Base-by-base conservation (phyloP, 2,113 vertebrate species). In the Myotis lucifugus region DNA sequence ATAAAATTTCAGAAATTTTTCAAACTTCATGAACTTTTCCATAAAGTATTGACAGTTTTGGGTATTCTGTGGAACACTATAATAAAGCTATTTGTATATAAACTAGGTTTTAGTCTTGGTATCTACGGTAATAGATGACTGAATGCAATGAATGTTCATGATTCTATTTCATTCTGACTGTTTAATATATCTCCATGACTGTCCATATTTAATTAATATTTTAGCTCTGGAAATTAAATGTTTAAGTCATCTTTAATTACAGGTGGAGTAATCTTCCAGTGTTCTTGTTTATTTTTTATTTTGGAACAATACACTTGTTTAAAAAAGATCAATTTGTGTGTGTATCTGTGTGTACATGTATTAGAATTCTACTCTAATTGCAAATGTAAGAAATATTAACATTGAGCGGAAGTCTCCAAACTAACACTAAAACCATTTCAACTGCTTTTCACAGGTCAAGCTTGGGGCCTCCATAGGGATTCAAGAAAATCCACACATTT, bases 401-500 rank as follows among this genome's bases (percentile, higher is more conserved):
- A 34, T 3, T 84, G 46, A 74, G 12, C 8, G 54, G 32, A 79
- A 94, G 19, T 86, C 6, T 94, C 42, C 91, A 73, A 93, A 82
- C 17, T 83, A 84, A 89, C 40, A 74, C 4, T 56, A 85, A 93
- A 74, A 74, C n/a, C 14, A 66, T 2, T 87, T 94, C 6, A 17
- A 84, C 11, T 59, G 46, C 13, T 52, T 56, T 73, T 59, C 90
- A 46, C 37, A 77, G 66, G 42, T 79, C 72, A 90, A 0, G 2
- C 15, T 74, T 37, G 42, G 23, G n/a, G 23, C 8, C 9, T 91
- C 76, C 59, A 40, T 3, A 23, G 37, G 64, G 40, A 90, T 32
- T 92, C 64, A 42, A 72, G 40, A 50, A 69, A 72, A 84, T 77
- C 78, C 48, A 82, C 23, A 34, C 70, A 92, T 83, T 83, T 93